Conservation (phyloP, 1,140 invertebrate species). For the Plectrocnemia conspersa region DNA sequence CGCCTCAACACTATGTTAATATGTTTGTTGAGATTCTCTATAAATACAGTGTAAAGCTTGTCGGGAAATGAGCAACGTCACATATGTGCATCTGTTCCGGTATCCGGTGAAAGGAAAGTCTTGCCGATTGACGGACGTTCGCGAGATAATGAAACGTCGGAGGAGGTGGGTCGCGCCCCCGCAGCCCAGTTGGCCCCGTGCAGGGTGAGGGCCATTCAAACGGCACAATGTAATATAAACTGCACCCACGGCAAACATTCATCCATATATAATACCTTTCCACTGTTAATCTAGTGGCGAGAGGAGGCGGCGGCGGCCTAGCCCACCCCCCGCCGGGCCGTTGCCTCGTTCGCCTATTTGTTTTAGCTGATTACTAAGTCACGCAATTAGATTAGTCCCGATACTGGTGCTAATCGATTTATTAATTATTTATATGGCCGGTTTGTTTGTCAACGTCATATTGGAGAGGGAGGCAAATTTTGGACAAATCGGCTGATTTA, state of each 20-base stretch:
- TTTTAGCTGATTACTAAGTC: constrained; percentile 34
- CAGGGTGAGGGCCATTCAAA: constrained; percentile 20
- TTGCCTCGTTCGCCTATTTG: constrained; percentile 22
- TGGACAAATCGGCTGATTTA: not conserved
- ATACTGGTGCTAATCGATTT: constrained; percentile 27
- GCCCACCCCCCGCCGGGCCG: not conserved
- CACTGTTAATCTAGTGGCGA: constrained; percentile 32
- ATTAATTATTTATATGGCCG: constrained; percentile 30
- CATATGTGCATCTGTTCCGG: too few relatives aligned
- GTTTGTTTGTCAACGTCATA: constrained; percentile 7
- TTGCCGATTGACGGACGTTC: not conserved
- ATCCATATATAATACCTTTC: constrained; percentile 34
- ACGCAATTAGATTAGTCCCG: constrained; percentile 34
- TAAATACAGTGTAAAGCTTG: too few relatives aligned
- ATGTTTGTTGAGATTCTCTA: too few relatives aligned
- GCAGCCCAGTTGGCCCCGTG: not conserved
- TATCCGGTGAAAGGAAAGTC: too few relatives aligned
- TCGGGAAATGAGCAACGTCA: too few relatives aligned
- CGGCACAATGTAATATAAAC: constrained; percentile 35
- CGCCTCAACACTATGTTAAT: too few relatives aligned
- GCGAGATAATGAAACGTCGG: constrained; percentile 18
- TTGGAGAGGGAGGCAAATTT: constrained; percentile 1
- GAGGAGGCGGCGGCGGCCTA: not conserved
- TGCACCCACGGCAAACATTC: constrained; percentile 33
- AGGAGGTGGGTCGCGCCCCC: not conserved